Evolutionary conservation across 2,888 invertebrate genomes (phyloP).

Genomic region (Proisotoma minuta): DNA sequence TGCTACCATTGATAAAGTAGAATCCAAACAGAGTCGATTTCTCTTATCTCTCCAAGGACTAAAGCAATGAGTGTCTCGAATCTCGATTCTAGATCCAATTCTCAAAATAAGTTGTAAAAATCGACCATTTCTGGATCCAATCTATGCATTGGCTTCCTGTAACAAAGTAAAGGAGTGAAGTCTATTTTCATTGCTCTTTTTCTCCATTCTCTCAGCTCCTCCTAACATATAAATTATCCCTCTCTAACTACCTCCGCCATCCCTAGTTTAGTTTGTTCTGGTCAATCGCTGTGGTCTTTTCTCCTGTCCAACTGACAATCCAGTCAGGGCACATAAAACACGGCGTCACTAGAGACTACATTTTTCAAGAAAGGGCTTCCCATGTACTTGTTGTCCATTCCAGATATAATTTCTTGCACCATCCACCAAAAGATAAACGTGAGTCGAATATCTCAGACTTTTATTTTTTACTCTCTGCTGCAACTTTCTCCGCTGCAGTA

Average conservation of each 20-base stretch:
- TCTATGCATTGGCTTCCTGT: slow-evolving; percentile 3
- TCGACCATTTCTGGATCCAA: slow-evolving; percentile 3
- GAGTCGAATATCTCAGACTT: too few species aligned
- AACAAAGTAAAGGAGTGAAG: background rate
- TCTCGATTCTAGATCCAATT: slow-evolving; percentile 2
- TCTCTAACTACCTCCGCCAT: too few species aligned
- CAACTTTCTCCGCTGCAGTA: too few species aligned
- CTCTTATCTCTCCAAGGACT: slow-evolving; percentile 3
- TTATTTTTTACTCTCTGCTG: too few species aligned
- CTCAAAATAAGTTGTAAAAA: slow-evolving; percentile 12
- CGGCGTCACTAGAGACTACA: slow-evolving; percentile 13
- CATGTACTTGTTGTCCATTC: slow-evolving; percentile 24
- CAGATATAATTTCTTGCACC: background rate
- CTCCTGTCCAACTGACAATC: slow-evolving; percentile 21
- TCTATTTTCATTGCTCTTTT: slow-evolving; percentile 6
- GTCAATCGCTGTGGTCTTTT: too few species aligned
- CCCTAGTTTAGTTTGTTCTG: too few species aligned
- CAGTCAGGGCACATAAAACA: slow-evolving; percentile 11
- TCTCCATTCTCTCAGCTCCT: background rate
- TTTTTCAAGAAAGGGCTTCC: slow-evolving; percentile 19
- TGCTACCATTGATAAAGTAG: background rate
- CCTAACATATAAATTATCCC: slow-evolving; percentile 30
- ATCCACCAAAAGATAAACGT: too few species aligned
- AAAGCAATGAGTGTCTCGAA: background rate
- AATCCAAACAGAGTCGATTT: background rate